Percentiles rank a stretch among this genome's conserved stretches.
Evolutionary conservation across 2,113 vertebrate species (phyloP).

Genomic region (Lepus europaeus): DNA sequence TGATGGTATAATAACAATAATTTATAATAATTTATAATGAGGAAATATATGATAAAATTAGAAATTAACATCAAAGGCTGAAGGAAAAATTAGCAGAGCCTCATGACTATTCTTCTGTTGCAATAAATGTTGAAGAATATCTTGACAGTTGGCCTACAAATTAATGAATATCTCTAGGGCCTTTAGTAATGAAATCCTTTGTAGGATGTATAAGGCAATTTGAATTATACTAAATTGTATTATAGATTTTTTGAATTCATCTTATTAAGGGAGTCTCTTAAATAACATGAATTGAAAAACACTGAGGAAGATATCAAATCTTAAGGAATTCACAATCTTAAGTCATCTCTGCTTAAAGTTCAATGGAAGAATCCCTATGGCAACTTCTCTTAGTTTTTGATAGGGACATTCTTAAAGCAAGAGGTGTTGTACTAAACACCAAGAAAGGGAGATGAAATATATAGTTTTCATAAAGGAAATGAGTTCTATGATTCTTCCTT

Average conservation of each 20-base stretch:
- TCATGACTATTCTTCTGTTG: not conserved
- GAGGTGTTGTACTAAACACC: not conserved
- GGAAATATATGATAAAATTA: not conserved
- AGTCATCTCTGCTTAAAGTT: not conserved
- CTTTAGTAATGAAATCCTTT: not conserved
- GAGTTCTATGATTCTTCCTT: not conserved
- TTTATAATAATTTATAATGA: slow-evolving; percentile 1
- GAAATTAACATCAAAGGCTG: not conserved
- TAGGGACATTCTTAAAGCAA: not conserved
- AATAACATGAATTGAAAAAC: not conserved
- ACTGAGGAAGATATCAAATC: not conserved
- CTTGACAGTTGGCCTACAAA: not conserved
- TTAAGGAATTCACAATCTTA: not conserved
- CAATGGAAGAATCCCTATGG: not conserved
- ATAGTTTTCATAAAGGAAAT: not conserved
- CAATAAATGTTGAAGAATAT: not conserved
- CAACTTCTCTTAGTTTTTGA: slow-evolving; percentile 43
- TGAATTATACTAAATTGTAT: not conserved
- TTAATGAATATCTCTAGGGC: not conserved
- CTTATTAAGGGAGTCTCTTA: not conserved
- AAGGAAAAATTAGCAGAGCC: not conserved
- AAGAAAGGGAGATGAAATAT: not conserved
- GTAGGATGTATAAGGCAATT: not conserved
- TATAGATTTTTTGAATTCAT: not conserved
- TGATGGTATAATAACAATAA: not conserved